Evolutionary conservation across 2,888 invertebrate species (phyloP).

Genomic region (Tridacna gigas): DNA sequence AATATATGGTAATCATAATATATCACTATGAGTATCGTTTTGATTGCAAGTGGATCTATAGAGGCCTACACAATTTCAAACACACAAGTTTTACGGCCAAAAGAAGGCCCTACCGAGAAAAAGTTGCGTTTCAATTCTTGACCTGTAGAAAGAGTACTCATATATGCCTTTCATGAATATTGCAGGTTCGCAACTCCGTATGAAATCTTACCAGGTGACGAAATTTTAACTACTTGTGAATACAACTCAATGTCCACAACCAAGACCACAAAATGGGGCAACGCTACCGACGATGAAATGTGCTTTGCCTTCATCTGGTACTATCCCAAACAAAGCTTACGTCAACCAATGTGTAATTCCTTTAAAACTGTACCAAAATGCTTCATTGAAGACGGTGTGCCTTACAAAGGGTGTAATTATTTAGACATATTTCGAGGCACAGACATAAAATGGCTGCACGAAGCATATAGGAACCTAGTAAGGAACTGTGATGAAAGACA

Average conservation of each 20-base stretch:
- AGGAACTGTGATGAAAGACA: constrained; percentile 7
- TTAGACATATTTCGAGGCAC: neutral
- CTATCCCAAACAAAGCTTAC: constrained; percentile 64
- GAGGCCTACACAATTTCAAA: no score
- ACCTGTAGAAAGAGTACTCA: no score
- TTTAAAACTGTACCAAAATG: constrained; percentile 57
- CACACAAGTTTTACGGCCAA: no score
- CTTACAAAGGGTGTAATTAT: constrained; percentile 25
- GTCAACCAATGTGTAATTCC: constrained; percentile 62
- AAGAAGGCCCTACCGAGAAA: no score
- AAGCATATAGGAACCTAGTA: neutral
- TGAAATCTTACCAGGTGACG: constrained; percentile 67
- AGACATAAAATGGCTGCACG: neutral
- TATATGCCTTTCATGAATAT: neutral
- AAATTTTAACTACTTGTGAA: constrained; percentile 66
- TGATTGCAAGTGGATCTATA: no score
- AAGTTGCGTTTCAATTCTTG: no score
- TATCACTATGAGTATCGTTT: no score
- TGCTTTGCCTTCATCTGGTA: constrained; percentile 73
- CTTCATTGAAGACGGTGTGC: constrained; percentile 26
- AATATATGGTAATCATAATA: no score
- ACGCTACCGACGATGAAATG: constrained; percentile 73
- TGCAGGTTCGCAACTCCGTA: constrained; percentile 64
- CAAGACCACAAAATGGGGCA: constrained; percentile 65
- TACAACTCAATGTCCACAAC: constrained; percentile 54